These are phyloP conservation scores for Ptilorrhoa leucosticta DNA, from an alignment of 2,113 vertebrate species.

Conservation along the genomic window DNA sequence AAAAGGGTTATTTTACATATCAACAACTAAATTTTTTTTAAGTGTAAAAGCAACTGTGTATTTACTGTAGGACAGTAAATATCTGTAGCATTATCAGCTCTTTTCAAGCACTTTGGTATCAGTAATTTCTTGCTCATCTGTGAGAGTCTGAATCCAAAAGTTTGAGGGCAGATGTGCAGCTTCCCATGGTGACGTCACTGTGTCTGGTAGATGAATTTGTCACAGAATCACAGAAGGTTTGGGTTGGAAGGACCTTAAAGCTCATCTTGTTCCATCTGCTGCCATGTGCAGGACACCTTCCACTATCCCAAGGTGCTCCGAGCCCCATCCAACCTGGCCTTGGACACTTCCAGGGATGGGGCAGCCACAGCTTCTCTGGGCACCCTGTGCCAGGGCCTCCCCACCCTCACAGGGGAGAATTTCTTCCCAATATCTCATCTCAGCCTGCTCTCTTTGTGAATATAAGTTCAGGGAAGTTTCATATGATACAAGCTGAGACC, in stretches of 20 bases:
- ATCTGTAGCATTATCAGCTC: background rate
- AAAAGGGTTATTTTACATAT: background rate
- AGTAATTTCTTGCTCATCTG: background rate
- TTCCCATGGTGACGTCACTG: rapidly evolving
- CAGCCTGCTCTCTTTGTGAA: background rate
- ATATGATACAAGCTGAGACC: background rate
- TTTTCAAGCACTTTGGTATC: background rate
- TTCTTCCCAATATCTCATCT: background rate
- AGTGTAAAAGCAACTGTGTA: background rate
- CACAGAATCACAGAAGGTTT: background rate
- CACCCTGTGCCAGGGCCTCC: background rate
- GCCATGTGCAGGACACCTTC: background rate
- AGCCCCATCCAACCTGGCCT: rapidly evolving
- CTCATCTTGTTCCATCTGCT: background rate
- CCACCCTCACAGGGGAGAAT: background rate
- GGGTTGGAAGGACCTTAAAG: background rate
- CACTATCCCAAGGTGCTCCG: rapidly evolving
- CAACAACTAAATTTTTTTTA: background rate
- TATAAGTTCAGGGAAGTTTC: background rate
- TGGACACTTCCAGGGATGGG: background rate
- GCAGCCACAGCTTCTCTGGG: background rate
- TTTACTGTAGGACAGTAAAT: background rate
- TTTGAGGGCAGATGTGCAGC: background rate
- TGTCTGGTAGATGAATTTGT: background rate
- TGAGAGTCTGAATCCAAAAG: background rate